A percentile compares a stretch with the other conserved stretches of the same genome.
These are phyloP conservation scores for Portunus trituberculatus DNA, from an alignment of 1,140 invertebrate genomes.

Conservation along the genomic window DNA sequence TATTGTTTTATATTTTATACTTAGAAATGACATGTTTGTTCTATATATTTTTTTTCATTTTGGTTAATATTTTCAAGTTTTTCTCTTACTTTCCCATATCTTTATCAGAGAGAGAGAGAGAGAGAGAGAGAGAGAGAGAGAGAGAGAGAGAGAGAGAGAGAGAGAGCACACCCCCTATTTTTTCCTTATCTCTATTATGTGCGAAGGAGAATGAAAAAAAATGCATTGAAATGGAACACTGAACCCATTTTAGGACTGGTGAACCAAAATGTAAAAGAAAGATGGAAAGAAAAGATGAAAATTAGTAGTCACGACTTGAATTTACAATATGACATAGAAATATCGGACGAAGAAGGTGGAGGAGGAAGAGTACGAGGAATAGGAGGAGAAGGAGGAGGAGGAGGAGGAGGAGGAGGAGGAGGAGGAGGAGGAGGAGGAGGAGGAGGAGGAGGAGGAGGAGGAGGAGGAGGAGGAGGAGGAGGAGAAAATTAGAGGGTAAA, in stretches of 20 bases:
- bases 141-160: background rate
- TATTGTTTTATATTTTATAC: no score
- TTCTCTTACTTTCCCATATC: no score
- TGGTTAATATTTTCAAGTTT: no score
- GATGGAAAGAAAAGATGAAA: background rate
- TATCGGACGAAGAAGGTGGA: background rate
- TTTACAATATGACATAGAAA: background rate
- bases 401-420: background rate
- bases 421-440: background rate
- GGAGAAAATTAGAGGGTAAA: background rate
- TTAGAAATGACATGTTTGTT: no score
- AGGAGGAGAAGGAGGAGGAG: background rate
- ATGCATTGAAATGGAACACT: background rate
- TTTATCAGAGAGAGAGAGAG: background rate
- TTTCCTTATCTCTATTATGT: background rate
- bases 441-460: background rate
- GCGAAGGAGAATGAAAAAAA: background rate
- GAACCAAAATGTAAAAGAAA: background rate
- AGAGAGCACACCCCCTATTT: background rate
- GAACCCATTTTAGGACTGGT: background rate
- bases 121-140: constrained; percentile 20
- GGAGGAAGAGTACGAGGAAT: background rate
- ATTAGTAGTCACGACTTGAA: background rate
- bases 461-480: background rate
- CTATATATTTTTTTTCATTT: no score